Conservation (phyloP, 2,888 invertebrate genomes). For the Clusia tigrina region DNA sequence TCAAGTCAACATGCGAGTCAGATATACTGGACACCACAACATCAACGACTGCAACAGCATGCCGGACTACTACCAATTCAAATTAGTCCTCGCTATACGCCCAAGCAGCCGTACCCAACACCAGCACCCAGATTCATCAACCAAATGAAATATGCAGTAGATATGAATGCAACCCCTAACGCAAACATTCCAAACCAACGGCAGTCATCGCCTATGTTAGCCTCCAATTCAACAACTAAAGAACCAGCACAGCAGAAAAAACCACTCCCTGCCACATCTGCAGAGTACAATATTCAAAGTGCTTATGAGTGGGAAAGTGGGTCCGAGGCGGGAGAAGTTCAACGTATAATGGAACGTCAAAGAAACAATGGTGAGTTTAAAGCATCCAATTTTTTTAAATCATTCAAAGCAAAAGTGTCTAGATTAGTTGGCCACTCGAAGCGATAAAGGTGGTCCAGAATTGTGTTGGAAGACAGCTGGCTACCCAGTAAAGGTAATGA, state of each 20-base stretch:
- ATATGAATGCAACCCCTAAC: neutral
- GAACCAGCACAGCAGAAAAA: conserved; percentile 29
- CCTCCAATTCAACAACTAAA: conserved; percentile 32
- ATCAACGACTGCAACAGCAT: conserved; percentile 47
- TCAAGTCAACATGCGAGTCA: conserved; percentile 54
- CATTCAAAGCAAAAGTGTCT: conserved; percentile 31
- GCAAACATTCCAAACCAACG: conserved; percentile 28
- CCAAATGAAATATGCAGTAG: neutral
- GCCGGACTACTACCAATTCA: conserved; percentile 44
- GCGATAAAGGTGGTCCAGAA: conserved; percentile 1
- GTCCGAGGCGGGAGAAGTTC: conserved; percentile 77
- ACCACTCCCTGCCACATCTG: conserved; percentile 20
- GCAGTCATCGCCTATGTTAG: conserved; percentile 31
- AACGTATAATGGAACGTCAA: conserved; percentile 66
- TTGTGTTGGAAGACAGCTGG: too few species aligned
- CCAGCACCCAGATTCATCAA: conserved; percentile 26
- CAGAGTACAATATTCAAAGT: conserved; percentile 19
- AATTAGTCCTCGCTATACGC: conserved; percentile 47
- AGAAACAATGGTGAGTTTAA: conserved; percentile 38
- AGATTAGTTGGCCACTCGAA: neutral
- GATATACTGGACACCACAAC: conserved; percentile 59
- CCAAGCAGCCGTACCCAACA: conserved; percentile 45
- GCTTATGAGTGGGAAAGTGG: conserved; percentile 77
- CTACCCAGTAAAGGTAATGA: too few species aligned
- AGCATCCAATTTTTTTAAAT: conserved; percentile 34